A percentile compares a stretch with the other conserved stretches of the same genome.
These are phyloP conservation scores for Cosmia trapezina DNA, from an alignment of 2,888 invertebrate genomes.

Conservation along the genomic window DNA sequence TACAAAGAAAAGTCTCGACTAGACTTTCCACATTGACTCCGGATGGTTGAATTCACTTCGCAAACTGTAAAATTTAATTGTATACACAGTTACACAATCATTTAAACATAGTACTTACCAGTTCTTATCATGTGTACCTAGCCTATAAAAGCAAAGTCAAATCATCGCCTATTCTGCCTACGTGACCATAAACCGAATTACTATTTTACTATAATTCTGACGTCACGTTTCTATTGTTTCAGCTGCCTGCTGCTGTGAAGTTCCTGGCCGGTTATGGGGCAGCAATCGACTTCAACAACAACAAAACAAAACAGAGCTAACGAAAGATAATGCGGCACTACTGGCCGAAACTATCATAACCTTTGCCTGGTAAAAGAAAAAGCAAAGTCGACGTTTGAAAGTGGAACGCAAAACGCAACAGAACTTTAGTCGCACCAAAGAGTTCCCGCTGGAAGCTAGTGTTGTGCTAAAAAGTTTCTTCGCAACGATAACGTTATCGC, in stretches of 20 bases:
- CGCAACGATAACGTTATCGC: constrained; percentile 74
- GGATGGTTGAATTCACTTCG: constrained; percentile 26
- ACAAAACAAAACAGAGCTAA: constrained; percentile 65
- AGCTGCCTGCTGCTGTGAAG: constrained; percentile 84
- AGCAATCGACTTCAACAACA: constrained; percentile 80
- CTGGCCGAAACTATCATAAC: constrained; percentile 77
- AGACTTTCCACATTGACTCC: constrained; percentile 10
- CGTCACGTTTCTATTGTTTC: constrained; percentile 81
- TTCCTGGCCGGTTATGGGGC: constrained; percentile 86
- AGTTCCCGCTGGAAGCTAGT: constrained; percentile 75
- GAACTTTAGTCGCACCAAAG: constrained; percentile 64
- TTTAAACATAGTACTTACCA: constrained; percentile 41
- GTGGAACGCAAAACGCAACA: constrained; percentile 62
- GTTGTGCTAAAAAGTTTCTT: constrained; percentile 70
- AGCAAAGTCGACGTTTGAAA: constrained; percentile 60
- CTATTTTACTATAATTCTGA: constrained; percentile 67
- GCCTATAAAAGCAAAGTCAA: constrained; percentile 55
- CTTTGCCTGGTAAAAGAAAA: constrained; percentile 67
- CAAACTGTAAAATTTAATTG: constrained; percentile 39
- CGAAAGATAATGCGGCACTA: constrained; percentile 66
- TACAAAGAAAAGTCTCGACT: constrained; percentile 14
- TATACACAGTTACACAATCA: constrained; percentile 43
- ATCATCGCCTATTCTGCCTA: constrained; percentile 59
- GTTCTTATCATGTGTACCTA: constrained; percentile 50
- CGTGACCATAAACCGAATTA: constrained; percentile 67